These are phyloP conservation scores for Dicycla oo DNA, from an alignment of 2,888 invertebrate species.

Conservation along the genomic window DNA sequence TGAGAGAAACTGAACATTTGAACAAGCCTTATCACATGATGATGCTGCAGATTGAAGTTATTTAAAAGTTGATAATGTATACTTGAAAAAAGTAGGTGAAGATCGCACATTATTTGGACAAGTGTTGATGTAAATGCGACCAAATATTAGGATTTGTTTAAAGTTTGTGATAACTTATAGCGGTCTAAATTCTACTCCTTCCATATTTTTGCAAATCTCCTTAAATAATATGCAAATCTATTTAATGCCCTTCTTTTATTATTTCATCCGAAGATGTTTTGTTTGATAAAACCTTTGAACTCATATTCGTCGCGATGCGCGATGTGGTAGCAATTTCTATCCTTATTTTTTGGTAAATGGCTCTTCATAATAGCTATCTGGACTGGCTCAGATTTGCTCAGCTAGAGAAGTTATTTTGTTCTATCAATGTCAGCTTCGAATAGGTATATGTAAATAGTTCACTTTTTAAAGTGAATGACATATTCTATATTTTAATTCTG, in stretches of 20 bases:
- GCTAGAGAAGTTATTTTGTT: not conserved
- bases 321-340: not conserved
- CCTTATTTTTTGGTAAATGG: not conserved
- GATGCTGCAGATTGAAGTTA: slow-evolving; percentile 24
- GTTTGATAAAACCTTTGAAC: not conserved
- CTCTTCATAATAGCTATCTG: not conserved
- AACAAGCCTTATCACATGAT: slow-evolving; percentile 37
- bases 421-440: not conserved
- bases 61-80: slow-evolving; percentile 27
- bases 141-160: slow-evolving; percentile 23
- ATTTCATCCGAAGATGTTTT: not conserved
- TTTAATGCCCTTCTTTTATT: not conserved
- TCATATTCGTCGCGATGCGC: not conserved
- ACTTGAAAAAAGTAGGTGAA: slow-evolving; percentile 58
- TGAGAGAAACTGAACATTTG: slow-evolving; percentile 50
- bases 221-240: not conserved
- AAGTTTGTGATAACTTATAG: slow-evolving; percentile 7
- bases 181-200: not conserved
- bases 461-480: not conserved
- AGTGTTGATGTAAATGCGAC: slow-evolving; percentile 18
- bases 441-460: not conserved
- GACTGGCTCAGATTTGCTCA: not conserved
- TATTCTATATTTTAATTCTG: not conserved
- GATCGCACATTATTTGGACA: slow-evolving; percentile 47
- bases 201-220: not conserved